Conservation (phyloP, 2,888 invertebrate species). For the Hyles lineata region DNA sequence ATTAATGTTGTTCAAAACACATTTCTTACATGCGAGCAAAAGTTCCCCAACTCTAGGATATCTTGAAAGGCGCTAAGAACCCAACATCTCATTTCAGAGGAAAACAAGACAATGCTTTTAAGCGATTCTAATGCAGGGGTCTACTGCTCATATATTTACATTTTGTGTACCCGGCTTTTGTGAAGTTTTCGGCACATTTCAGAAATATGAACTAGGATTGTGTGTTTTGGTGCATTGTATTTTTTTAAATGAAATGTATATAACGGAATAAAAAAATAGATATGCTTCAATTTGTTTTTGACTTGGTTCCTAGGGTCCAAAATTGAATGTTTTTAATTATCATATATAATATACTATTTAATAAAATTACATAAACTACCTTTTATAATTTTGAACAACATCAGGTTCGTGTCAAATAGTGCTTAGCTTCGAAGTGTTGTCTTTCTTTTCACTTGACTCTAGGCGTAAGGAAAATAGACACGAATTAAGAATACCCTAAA, state of each 20-base stretch:
- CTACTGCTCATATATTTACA: constrained; percentile 65
- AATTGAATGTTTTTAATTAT: too few species aligned
- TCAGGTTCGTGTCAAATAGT: too few species aligned
- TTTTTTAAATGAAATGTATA: constrained; percentile 31
- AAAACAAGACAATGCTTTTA: constrained; percentile 83
- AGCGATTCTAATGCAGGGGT: constrained; percentile 72
- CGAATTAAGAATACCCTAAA: too few species aligned
- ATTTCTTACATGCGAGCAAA: constrained; percentile 46
- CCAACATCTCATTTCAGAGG: constrained; percentile 62
- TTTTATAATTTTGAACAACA: too few species aligned
- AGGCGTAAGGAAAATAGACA: too few species aligned
- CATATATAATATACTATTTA: too few species aligned
- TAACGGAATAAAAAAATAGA: background rate
- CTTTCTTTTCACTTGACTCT: too few species aligned
- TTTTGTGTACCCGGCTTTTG: constrained; percentile 53
- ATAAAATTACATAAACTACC: too few species aligned
- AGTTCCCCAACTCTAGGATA: constrained; percentile 57
- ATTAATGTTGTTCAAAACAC: constrained; percentile 41
- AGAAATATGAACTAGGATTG: constrained; percentile 38
- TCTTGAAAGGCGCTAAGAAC: constrained; percentile 54
- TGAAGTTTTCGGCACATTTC: constrained; percentile 53
- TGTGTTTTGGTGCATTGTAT: constrained; percentile 31
- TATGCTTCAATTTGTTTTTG: too few species aligned
- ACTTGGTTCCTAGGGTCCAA: too few species aligned
- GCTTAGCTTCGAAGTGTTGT: too few species aligned